phyloP scores from a whole-genome alignment of 2,113 vertebrate genomes.

The Cervus canadensis region DNA sequence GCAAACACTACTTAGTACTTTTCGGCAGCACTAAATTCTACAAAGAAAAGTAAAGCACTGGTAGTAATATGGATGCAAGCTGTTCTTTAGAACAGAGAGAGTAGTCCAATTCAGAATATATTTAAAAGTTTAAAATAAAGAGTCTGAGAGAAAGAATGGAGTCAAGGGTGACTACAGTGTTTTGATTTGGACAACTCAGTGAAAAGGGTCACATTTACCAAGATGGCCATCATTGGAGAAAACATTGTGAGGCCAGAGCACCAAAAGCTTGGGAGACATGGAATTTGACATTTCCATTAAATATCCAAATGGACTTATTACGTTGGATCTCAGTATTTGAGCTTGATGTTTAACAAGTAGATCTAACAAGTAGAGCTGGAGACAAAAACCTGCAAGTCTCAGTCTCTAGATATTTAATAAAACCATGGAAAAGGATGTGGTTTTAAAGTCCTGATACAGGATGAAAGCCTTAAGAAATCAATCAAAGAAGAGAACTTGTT shows the following conservation, averaged over 20 bases:
- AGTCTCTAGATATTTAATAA: neutral
- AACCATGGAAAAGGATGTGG: fast-evolving
- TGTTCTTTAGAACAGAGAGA: neutral
- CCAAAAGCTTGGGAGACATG: neutral
- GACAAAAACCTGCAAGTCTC: neutral
- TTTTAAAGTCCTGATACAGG: neutral
- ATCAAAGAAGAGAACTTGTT: neutral
- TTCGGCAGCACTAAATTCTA: neutral
- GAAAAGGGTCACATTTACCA: neutral
- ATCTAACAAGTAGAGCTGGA: neutral
- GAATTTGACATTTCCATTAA: neutral
- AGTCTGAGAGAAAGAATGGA: neutral
- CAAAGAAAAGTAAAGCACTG: neutral
- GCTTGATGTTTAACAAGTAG: neutral
- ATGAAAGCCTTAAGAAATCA: neutral
- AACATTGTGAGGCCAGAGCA: neutral
- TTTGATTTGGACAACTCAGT: neutral
- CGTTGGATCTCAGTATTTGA: neutral
- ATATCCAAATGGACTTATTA: neutral
- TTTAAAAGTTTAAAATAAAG: neutral
- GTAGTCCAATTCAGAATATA: neutral
- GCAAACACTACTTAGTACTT: neutral
- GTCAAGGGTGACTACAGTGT: neutral
- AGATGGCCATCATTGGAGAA: neutral
- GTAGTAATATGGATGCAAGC: neutral